Conservation (phyloP, 2,888 invertebrate genomes). For the Cynaeus angustus region DNA sequence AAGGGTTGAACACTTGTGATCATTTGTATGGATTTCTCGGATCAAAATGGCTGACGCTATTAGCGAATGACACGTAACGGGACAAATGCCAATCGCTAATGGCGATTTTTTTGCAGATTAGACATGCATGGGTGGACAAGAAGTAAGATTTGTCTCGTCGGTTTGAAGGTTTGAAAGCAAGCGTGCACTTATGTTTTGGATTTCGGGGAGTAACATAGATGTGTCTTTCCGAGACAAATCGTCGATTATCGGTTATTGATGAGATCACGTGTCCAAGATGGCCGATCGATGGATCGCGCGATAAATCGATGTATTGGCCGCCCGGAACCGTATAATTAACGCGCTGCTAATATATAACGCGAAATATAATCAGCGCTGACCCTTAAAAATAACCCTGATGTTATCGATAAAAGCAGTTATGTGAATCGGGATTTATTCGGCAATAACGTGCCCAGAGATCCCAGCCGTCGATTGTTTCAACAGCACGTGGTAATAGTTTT, state of each 20-base stretch:
- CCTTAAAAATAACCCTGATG: slow-evolving; percentile 46
- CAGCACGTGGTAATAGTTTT: slow-evolving; percentile 47
- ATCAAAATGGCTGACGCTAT: slow-evolving; percentile 20
- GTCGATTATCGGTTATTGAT: slow-evolving; percentile 37
- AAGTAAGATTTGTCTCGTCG: not conserved
- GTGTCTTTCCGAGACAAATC: slow-evolving; percentile 5
- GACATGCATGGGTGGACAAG: slow-evolving; percentile 4
- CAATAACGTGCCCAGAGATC: slow-evolving; percentile 27
- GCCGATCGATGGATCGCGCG: slow-evolving; percentile 17
- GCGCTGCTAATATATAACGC: slow-evolving; percentile 43
- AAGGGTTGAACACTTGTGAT: slow-evolving; percentile 41
- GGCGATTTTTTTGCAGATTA: slow-evolving; percentile 1
- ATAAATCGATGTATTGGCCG: slow-evolving; percentile 34
- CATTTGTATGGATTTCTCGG: slow-evolving; percentile 40
- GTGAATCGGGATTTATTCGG: slow-evolving; percentile 43
- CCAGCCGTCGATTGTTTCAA: slow-evolving; percentile 33
- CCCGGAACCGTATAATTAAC: slow-evolving; percentile 43
- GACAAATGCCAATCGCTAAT: slow-evolving; percentile 4
- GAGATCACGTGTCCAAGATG: slow-evolving; percentile 41
- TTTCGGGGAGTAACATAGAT: not conserved
- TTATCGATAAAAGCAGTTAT: slow-evolving; percentile 43
- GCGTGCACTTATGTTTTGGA: no score
- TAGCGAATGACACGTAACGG: slow-evolving; percentile 8
- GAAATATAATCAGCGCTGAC: slow-evolving; percentile 44
- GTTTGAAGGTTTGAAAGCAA: no score